Evolutionary conservation across 1,140 invertebrate species (phyloP), one percentile per base, ranked within the genome.

Genomic region (Dreissena rostriformis): DNA sequence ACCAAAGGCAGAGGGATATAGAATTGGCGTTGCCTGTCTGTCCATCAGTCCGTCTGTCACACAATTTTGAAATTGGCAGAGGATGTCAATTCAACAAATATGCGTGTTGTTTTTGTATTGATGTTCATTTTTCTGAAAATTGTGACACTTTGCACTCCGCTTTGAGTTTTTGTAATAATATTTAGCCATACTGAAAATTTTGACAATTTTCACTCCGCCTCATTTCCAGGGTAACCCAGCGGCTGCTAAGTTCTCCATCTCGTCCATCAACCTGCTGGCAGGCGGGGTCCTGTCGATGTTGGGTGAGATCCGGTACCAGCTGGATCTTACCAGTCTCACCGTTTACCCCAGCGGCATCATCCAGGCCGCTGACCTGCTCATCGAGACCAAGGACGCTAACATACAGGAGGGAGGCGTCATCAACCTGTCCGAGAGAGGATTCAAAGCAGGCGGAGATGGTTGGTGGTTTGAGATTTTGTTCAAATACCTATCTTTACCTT

Each of bases 361-460:
- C 14, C 26, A 49, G 19, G 87, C 66, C 28, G 24, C 24, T 0
- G 65, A 70, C 57, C 22, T 88, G 14, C 72, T 67, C 26, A 52
- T 89, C 14, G 79, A 83, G 52, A 76, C 82, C 17, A 29, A 61
- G 5, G 51, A 26, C 19, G 66, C 86, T 22, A 74, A 70, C 6
- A 83, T 86, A 39, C 86, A 88, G 24, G 86, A 88, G 70, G 89
- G 89, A 11, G 88, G 76, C 11, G 65, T 52, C 14, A 57, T 90
- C 22, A 75, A 89, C 63, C 26, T 89, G 8, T 75, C 78, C 76
- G 79, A 29, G 12, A 57, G 29, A 26, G 76, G 87, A 4, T n/a
- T 83, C 19, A 39, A 75, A 7, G 29, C 71, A 39, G 22, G 17
- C 17, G 57, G 57, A n/a, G 57, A 61, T 61, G 57, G 57, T 61